Percentiles rank a stretch among this genome's conserved stretches.
phyloP scores from a whole-genome alignment of 2,797 vertebrate genomes.

The Sebastes nivosus region DNA sequence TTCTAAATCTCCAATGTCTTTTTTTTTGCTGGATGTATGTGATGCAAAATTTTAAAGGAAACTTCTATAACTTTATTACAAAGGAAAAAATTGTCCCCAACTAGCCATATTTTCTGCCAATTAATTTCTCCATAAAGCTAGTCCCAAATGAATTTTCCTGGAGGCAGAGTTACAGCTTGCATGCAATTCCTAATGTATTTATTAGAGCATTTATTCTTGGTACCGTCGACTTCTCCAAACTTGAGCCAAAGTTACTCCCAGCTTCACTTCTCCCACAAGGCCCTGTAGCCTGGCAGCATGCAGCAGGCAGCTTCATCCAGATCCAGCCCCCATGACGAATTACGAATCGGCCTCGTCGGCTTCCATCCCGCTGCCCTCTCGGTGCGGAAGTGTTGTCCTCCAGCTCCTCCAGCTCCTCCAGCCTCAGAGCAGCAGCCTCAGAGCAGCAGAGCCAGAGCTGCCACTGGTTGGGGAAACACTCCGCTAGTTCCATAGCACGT shows the following conservation, averaged over 20 bases:
- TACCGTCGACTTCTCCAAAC: background rate
- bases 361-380: slow-evolving; percentile 63
- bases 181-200: no score
- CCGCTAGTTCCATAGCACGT: slow-evolving; percentile 25
- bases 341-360: slow-evolving; percentile 65
- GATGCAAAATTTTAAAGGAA: no score
- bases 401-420: slow-evolving; percentile 18
- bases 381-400: slow-evolving; percentile 80
- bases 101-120: no score
- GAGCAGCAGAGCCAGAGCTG: slow-evolving; percentile 56
- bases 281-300: background rate
- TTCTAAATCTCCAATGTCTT: no score
- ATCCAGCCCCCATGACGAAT: background rate
- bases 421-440: slow-evolving; percentile 44
- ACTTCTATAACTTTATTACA: no score
- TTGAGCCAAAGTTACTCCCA: background rate
- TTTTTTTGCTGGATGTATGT: no score
- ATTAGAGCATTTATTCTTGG: no score
- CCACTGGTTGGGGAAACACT: slow-evolving; percentile 62
- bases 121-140: no score
- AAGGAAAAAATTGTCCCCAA: no score
- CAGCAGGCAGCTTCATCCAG: background rate
- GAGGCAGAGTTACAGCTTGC: no score
- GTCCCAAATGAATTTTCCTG: no score
- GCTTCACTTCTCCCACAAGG: background rate